Evolutionary conservation across 2,888 invertebrate species (phyloP).

Genomic region (Lacanobia oleracea): DNA sequence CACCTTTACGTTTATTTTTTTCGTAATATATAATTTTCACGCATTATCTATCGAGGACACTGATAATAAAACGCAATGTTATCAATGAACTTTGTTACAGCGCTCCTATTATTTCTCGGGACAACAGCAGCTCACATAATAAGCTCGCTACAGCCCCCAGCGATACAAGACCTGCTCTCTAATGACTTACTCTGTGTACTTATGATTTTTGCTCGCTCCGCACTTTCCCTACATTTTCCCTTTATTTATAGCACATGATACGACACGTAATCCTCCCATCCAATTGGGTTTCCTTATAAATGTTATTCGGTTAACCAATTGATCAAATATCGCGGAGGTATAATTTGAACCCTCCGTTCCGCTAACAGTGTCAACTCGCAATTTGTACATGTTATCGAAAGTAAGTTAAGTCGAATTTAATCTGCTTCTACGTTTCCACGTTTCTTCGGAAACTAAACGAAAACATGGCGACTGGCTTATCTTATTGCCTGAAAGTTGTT

Average conservation of each 20-base stretch:
- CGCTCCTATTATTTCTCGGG: constrained; percentile 33
- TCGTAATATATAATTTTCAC: background rate
- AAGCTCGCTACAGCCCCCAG: constrained; percentile 49
- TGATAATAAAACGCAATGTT: constrained; percentile 17
- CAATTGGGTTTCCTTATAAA: constrained; percentile 48
- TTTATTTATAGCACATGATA: constrained; percentile 53
- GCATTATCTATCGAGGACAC: background rate
- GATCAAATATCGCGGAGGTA: constrained; percentile 55
- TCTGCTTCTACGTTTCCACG: constrained; percentile 34
- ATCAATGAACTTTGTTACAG: background rate
- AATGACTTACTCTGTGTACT: constrained; percentile 53
- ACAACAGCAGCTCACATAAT: constrained; percentile 36
- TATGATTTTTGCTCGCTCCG: constrained; percentile 32
- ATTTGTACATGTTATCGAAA: constrained; percentile 41
- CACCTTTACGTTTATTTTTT: constrained; percentile 4
- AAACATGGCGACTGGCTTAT: constrained; percentile 42
- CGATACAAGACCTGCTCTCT: constrained; percentile 57
- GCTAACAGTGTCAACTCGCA: constrained; percentile 39
- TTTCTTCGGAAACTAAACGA: constrained; percentile 43
- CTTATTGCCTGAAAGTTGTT: constrained; percentile 37
- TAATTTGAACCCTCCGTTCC: constrained; percentile 33
- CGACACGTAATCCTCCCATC: constrained; percentile 45
- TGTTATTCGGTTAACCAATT: constrained; percentile 51
- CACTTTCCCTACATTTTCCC: constrained; percentile 43
- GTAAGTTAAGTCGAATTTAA: constrained; percentile 45